Evolutionary conservation across 2,113 vertebrate species (phyloP).

Genomic region (Willisornis vidua): DNA sequence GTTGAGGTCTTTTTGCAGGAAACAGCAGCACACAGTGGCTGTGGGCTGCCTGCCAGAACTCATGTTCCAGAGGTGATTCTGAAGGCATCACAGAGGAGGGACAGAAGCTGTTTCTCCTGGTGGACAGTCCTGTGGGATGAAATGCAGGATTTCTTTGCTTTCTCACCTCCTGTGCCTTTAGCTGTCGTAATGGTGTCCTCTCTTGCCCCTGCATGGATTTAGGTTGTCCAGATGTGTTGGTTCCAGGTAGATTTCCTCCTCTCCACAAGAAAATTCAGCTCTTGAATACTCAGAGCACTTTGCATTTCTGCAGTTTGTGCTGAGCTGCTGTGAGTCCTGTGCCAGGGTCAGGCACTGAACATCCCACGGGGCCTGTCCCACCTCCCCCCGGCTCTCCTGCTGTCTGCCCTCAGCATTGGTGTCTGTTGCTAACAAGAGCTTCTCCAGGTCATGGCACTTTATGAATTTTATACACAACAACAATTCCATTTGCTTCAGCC

Average conservation of each 20-base stretch:
- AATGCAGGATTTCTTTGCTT: background rate
- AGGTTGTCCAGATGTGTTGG: background rate
- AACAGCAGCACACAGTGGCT: background rate
- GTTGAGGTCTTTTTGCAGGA: background rate
- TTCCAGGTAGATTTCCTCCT: background rate
- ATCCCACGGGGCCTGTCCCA: rapidly evolving
- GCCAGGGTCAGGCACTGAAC: rapidly evolving
- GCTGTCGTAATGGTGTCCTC: background rate
- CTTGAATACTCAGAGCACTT: rapidly evolving
- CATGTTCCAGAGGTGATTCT: background rate
- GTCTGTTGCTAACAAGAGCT: background rate
- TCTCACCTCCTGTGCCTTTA: background rate
- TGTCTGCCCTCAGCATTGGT: background rate
- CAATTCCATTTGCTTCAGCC: background rate
- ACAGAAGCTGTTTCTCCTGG: background rate
- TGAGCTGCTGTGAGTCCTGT: background rate
- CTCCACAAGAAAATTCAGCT: background rate
- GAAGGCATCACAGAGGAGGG: background rate
- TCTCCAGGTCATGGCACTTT: background rate
- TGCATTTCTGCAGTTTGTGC: background rate
- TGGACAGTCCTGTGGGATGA: background rate
- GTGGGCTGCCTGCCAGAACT: background rate
- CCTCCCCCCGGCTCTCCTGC: background rate
- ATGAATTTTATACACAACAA: background rate
- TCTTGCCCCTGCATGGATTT: background rate